phyloP scores from a whole-genome alignment of 2,797 vertebrate genomes.

The Urophycis tenuis region DNA sequence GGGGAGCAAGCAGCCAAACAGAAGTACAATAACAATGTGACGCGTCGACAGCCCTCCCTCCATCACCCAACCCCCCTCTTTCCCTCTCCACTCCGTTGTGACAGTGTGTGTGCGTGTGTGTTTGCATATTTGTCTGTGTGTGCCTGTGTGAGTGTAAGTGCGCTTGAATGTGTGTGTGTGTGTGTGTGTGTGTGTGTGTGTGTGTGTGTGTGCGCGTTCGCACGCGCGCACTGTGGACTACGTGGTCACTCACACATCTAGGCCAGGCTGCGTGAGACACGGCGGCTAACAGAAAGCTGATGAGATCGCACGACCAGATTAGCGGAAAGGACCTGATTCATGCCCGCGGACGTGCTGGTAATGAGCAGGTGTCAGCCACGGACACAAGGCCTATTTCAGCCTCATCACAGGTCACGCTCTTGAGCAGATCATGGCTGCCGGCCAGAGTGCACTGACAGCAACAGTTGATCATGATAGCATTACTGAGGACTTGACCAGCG shows the following conservation, averaged over 20 bases:
- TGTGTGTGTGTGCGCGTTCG: not conserved
- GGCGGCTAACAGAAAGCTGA: not conserved
- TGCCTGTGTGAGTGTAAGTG: not conserved
- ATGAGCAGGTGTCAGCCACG: slow-evolving; percentile 20
- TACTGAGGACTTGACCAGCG: not conserved
- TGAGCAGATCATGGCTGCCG: slow-evolving; percentile 11
- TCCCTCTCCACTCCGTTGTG: slow-evolving; percentile 59
- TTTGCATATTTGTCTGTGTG: not conserved
- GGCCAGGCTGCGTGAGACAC: slow-evolving; percentile 32
- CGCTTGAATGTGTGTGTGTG: not conserved
- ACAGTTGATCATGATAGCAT: slow-evolving; percentile 10
- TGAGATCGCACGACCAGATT: slow-evolving; percentile 1
- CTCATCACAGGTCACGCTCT: slow-evolving; percentile 12
- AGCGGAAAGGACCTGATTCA: not conserved
- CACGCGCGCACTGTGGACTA: slow-evolving; percentile 32
- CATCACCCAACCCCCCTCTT: slow-evolving; percentile 46
- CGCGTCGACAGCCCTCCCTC: slow-evolving; percentile 49
- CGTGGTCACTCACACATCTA: slow-evolving; percentile 50
- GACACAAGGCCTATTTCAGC: slow-evolving; percentile 9
- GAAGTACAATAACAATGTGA: slow-evolving; percentile 61
- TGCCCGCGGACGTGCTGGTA: not conserved
- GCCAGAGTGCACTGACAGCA: not conserved
- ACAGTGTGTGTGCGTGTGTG: slow-evolving; percentile 37
- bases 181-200: not conserved
- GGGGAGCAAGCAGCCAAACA: slow-evolving; percentile 55